Evolutionary conservation across 2,113 vertebrate species (phyloP), one percentile per base, ranked within the genome.

Genomic region (Pteruthius melanotis): DNA sequence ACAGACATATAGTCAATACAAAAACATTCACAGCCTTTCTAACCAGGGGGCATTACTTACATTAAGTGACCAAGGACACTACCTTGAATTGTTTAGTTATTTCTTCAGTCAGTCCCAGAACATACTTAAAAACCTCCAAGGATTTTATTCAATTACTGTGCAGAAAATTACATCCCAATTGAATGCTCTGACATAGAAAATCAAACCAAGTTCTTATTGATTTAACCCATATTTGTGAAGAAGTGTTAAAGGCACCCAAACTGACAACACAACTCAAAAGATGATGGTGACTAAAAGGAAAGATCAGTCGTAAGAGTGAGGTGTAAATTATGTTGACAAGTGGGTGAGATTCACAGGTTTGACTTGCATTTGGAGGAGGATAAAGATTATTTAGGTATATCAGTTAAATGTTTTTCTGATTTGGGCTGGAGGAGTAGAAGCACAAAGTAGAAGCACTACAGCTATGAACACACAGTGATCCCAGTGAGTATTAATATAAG

Each of bases 321-420:
- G 24, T 78, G 81, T 56, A 95, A 95, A 87, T 75, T 64, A 33
- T 20, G 66, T 42, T 89, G 89, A 65, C 80, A 93, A 80, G 69
- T 71, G 39, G 83, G 72, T 27, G 91, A 87, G 61, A 96, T 87
- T 95, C 83, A 89, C 80, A 71, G 54, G 72, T 91, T 78, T 64
- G 49, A 64, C 52, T 87, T 79, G 59, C 23, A 50, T 84, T 89
- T 87, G 72, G 26, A 92, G 61, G 53, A 93, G 18, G 49, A 94
- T 56, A 87, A 84, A 76, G 57, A 70, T 77, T 74, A 72, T 89
- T 86, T 83, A 74, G 90, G 42, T 37, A 2, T 63, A 85, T 87
- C 45, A 70, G 63, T 80, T 74, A 69, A 90, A 88, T 40, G 26
- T 16, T 92, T 83, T 91, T 70, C 60, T 83, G 33, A 71, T 83